Conservation (phyloP, 1,140 invertebrate genomes). For the Antheraea pernyi region DNA sequence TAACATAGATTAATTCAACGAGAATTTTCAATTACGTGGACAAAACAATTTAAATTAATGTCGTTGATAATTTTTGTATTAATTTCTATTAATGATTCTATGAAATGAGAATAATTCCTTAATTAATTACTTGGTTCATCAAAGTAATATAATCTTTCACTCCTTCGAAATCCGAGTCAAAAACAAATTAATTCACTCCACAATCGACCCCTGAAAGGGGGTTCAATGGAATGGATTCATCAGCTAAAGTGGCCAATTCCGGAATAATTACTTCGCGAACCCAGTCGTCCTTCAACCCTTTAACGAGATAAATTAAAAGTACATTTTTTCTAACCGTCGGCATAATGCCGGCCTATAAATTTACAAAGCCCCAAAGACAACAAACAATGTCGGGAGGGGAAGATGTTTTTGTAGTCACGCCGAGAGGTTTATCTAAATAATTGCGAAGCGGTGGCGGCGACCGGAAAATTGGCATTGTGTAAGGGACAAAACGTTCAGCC, state of each 20-base stretch:
- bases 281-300: conserved; percentile 76
- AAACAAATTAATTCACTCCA: conserved; percentile 66
- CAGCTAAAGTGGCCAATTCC: conserved; percentile 76
- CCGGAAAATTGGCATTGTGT: conserved; percentile 75
- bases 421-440: conserved; percentile 79
- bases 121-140: conserved; percentile 49
- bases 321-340: conserved; percentile 75
- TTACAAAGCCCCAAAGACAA: conserved; percentile 74
- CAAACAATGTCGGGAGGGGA: conserved; percentile 63
- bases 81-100: not conserved
- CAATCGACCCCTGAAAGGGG: conserved; percentile 59
- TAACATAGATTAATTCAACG: no score
- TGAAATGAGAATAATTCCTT: conserved; percentile 17
- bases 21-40: no score
- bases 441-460: conserved; percentile 74
- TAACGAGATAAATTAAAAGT: conserved; percentile 79
- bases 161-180: conserved; percentile 48
- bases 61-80: not conserved
- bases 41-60: no score
- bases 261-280: conserved; percentile 76
- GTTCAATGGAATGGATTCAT: conserved; percentile 70
- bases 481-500: conserved; percentile 30
- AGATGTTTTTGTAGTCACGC: conserved; percentile 77
- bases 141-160: conserved; percentile 68
- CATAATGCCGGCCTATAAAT: conserved; percentile 73